Percentiles rank a stretch among this genome's conserved stretches.
These are phyloP conservation scores for Pandemis heparana DNA, from an alignment of 2,888 invertebrate species.

Conservation along the genomic window DNA sequence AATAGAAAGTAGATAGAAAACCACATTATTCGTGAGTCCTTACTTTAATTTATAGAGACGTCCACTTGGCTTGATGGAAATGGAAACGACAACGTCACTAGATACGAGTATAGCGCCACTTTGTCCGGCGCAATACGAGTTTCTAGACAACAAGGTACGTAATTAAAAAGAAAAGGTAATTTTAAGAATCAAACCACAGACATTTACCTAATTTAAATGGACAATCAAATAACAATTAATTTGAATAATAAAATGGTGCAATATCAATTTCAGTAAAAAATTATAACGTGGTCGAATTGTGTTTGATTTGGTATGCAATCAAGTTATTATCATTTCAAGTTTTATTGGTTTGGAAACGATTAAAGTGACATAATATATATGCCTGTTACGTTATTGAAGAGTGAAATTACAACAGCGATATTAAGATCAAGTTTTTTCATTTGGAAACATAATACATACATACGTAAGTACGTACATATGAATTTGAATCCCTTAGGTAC, in stretches of 20 bases:
- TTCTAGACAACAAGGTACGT: neutral
- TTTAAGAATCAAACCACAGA: constrained; percentile 7
- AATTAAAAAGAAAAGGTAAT: neutral
- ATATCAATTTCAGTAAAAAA: constrained; percentile 40
- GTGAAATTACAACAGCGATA: constrained; percentile 5
- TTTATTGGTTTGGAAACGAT: constrained; percentile 5
- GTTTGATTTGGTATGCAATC: constrained; percentile 38
- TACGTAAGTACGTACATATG: too few relatives aligned
- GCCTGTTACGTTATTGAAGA: neutral
- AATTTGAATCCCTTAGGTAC: too few relatives aligned
- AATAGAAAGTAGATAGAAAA: too few relatives aligned
- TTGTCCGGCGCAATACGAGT: neutral
- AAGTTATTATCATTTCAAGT: neutral
- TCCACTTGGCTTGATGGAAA: too few relatives aligned
- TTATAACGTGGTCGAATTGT: constrained; percentile 31
- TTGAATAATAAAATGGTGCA: constrained; percentile 32
- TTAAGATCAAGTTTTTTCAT: neutral
- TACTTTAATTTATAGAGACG: too few relatives aligned
- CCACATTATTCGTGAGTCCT: too few relatives aligned
- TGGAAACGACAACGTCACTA: too few relatives aligned
- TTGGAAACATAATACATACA: too few relatives aligned
- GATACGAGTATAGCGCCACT: neutral
- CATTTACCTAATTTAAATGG: constrained; percentile 35
- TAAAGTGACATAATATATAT: neutral
- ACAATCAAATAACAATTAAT: constrained; percentile 38